phyloP scores from a whole-genome alignment of 2,888 invertebrate genomes.

The Cynaeus angustus region DNA sequence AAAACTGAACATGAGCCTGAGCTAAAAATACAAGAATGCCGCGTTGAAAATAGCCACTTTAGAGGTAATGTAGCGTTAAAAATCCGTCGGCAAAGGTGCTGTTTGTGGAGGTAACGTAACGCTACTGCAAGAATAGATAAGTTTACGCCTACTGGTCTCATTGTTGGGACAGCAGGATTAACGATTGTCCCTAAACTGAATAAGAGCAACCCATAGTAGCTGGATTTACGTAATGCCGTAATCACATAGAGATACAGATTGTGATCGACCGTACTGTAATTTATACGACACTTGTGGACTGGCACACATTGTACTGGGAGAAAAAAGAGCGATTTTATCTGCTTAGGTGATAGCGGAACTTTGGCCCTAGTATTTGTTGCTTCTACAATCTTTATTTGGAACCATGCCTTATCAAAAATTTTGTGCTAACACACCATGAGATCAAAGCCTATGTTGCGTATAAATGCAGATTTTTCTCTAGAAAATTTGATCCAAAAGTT shows the following conservation, averaged over 20 bases:
- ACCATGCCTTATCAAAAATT: too few species aligned
- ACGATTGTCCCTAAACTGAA: constrained; percentile 44
- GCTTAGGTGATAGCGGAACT: constrained; percentile 30
- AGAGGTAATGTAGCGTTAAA: constrained; percentile 44
- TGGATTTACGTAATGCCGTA: constrained; percentile 48
- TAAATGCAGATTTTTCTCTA: too few species aligned
- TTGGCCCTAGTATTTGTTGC: constrained; percentile 4
- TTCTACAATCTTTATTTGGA: neutral
- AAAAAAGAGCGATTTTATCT: constrained; percentile 25
- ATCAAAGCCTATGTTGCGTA: too few species aligned
- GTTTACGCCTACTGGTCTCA: constrained; percentile 26
- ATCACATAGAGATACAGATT: constrained; percentile 37
- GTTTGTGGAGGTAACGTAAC: constrained; percentile 25
- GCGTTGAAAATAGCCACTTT: constrained; percentile 13
- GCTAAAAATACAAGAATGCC: constrained; percentile 3
- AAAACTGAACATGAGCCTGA: constrained; percentile 2
- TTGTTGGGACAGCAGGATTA: constrained; percentile 32
- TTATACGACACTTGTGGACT: constrained; percentile 35
- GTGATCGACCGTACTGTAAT: constrained; percentile 39
- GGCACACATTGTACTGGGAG: constrained; percentile 5
- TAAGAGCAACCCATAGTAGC: constrained; percentile 43
- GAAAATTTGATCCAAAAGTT: too few species aligned
- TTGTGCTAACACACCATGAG: too few species aligned
- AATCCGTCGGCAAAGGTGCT: constrained; percentile 42
- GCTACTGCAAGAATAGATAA: constrained; percentile 35